phyloP scores from a whole-genome alignment of 2,797 vertebrate species.

The Falco rusticolus region DNA sequence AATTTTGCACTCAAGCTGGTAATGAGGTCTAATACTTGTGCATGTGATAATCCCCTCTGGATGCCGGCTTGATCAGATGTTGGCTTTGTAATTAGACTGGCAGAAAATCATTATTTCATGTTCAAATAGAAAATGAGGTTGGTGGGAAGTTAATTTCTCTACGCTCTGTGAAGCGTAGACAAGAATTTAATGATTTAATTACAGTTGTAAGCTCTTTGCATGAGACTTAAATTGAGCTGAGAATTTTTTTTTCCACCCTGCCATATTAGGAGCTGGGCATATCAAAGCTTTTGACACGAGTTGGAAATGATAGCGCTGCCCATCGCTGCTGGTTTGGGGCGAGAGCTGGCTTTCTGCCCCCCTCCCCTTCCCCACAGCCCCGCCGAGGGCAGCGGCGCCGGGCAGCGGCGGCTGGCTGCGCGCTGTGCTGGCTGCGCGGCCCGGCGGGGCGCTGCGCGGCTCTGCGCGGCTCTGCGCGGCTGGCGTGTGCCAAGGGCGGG shows the following conservation, averaged over 20 bases:
- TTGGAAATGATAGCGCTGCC: conserved; percentile 88
- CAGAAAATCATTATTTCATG: conserved; percentile 99
- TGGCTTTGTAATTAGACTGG: conserved; percentile 99
- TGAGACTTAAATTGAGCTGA: conserved; percentile 99
- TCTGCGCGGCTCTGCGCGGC: too few relatives aligned
- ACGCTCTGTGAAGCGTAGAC: conserved; percentile 92
- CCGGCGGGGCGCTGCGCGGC: not conserved
- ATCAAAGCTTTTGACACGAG: conserved; percentile 95
- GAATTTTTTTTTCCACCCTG: conserved; percentile 89
- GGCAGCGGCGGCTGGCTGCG: not conserved
- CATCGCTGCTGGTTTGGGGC: conserved; percentile 84
- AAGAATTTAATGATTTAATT: conserved; percentile 99
- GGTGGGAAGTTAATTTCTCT: conserved; percentile 99
- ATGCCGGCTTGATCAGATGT: conserved; percentile 99
- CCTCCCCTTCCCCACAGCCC: not conserved
- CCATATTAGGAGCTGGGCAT: conserved; percentile 91
- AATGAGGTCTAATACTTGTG: conserved; percentile 99
- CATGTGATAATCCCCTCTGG: conserved; percentile 99
- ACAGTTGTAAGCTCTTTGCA: conserved; percentile 99
- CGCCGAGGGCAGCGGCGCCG: not conserved
- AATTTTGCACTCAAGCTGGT: conserved; percentile 99
- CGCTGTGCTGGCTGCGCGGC: not conserved
- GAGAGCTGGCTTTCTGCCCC: conserved; percentile 4
- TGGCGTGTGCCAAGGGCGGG: too few relatives aligned
- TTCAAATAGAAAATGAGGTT: conserved; percentile 99